A percentile compares a stretch with the other conserved stretches of the same genome.
These are phyloP conservation scores for Manis javanica DNA, from an alignment of 2,797 vertebrate species.

Conservation along the genomic window DNA sequence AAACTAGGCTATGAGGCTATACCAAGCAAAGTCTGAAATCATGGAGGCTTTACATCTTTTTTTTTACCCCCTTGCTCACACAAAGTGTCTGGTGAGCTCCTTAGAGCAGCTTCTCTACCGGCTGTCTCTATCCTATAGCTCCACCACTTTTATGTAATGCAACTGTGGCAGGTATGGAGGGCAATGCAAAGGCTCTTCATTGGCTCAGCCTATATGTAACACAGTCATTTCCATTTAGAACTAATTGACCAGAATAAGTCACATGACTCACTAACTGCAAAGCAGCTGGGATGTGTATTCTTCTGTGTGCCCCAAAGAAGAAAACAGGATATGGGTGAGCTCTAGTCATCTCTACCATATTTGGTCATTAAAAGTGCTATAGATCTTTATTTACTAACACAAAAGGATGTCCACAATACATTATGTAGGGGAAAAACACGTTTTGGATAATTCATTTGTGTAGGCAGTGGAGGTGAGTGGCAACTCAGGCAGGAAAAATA, in stretches of 20 bases:
- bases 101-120: not conserved
- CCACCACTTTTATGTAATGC: not conserved
- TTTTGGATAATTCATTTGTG: conserved; percentile 35
- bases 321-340: not conserved
- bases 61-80: not conserved
- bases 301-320: not conserved
- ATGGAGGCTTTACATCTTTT: not conserved
- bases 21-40: not conserved
- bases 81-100: not conserved
- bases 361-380: not conserved
- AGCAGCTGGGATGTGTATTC: not conserved
- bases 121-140: not conserved
- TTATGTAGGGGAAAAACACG: not conserved
- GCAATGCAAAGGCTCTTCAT: not conserved
- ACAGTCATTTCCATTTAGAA: not conserved
- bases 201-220: not conserved
- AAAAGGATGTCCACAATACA: not conserved
- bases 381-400: conserved; percentile 7
- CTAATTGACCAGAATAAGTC: not conserved
- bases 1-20: not conserved
- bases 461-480: not conserved
- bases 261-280: not conserved
- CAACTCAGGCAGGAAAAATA: not conserved
- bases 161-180: too few relatives aligned
- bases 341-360: not conserved